Evolutionary conservation across 2,797 vertebrate genomes (phyloP).

Genomic region (Protosalanx chinensis): DNA sequence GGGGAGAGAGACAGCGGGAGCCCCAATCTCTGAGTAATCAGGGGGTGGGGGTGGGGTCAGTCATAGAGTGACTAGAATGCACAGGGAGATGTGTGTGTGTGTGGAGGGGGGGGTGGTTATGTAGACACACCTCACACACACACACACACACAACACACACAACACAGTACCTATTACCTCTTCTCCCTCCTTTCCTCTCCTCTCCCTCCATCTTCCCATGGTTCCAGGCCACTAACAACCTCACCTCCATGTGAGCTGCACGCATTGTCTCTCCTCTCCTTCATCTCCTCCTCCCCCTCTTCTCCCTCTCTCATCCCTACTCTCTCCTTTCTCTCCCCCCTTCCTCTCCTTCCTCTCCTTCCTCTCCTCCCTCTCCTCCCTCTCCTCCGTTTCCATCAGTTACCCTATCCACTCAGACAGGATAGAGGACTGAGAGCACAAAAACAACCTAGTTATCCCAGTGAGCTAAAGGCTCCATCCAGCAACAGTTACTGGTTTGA

Average conservation of each 20-base stretch:
- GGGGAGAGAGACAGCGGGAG: neutral
- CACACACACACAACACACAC: neutral
- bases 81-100: neutral
- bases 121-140: neutral
- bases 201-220: neutral
- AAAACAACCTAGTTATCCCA: too few species aligned
- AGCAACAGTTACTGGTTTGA: neutral
- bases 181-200: neutral
- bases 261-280: neutral
- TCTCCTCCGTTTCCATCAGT: neutral
- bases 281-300: conserved; percentile 28
- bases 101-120: neutral
- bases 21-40: neutral
- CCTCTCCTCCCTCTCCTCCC: neutral
- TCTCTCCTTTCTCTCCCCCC: neutral
- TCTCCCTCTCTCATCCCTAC: neutral
- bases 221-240: neutral
- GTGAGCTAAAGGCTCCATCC: neutral
- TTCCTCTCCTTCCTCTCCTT: neutral
- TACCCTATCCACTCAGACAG: neutral
- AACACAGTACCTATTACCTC: neutral
- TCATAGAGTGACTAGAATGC: neutral
- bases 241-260: neutral
- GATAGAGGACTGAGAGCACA: neutral
- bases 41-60: neutral